Conservation (phyloP, 2,113 vertebrate species). For the Apaloderma vittatum region DNA sequence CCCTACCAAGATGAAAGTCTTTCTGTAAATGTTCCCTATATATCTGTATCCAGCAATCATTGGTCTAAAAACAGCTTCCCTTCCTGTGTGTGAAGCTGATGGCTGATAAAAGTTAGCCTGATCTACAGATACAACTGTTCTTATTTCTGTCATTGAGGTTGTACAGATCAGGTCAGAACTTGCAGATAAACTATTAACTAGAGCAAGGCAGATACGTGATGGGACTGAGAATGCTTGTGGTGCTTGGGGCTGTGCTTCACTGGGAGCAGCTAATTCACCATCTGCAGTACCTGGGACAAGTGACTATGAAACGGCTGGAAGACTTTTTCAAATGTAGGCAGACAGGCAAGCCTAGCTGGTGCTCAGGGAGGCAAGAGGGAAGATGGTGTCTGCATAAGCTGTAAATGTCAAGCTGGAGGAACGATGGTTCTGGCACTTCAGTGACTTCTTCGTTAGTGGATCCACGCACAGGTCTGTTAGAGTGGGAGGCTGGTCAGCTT, state of each 20-base stretch:
- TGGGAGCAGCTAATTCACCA: neutral
- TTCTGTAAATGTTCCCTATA: too few relatives aligned
- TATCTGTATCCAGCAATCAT: too few relatives aligned
- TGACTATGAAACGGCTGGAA: neutral
- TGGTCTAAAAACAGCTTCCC: rapidly evolving
- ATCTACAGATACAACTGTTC: neutral
- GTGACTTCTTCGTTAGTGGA: neutral
- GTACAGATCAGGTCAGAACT: neutral
- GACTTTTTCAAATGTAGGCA: neutral
- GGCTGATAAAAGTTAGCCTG: neutral
- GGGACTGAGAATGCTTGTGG: neutral
- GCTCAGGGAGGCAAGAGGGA: neutral
- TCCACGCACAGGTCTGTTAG: neutral
- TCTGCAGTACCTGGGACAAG: neutral
- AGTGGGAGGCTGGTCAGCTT: neutral
- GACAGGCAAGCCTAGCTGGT: neutral
- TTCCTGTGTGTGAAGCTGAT: neutral
- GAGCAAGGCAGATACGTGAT: neutral
- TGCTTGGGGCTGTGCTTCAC: neutral
- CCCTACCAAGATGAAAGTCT: neutral
- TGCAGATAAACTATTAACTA: neutral
- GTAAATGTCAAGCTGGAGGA: neutral
- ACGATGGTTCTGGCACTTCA: neutral
- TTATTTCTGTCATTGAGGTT: neutral
- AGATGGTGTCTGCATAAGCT: neutral